These are phyloP conservation scores for Drosophila pseudotalamancana DNA, from an alignment of 2,888 invertebrate species.

Conservation along the genomic window DNA sequence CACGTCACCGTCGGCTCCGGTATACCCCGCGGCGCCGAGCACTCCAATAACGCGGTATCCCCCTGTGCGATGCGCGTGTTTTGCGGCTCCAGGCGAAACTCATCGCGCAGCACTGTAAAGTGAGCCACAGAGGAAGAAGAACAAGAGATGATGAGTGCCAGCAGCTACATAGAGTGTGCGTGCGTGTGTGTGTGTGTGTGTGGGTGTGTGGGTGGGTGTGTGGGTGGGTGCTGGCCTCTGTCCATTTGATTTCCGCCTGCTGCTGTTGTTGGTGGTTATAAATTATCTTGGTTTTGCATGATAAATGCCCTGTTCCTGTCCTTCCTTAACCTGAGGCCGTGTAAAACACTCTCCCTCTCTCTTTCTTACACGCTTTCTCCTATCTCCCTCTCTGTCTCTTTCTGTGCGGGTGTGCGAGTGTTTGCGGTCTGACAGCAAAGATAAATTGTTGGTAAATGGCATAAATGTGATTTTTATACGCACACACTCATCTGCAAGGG, in stretches of 20 bases:
- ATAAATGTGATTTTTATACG: constrained; percentile 78
- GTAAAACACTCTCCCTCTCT: constrained; percentile 1
- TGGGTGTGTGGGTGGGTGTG: not conserved
- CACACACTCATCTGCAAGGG: constrained; percentile 1
- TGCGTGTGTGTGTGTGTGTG: not conserved
- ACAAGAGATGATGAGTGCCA: constrained; percentile 13
- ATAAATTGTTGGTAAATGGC: constrained; percentile 78
- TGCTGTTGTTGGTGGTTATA: constrained; percentile 64
- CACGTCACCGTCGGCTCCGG: constrained; percentile 95
- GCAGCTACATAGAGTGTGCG: constrained; percentile 1
- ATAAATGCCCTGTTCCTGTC: constrained; percentile 64
- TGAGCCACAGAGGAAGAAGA: constrained; percentile 29
- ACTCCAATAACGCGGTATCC: constrained; percentile 93
- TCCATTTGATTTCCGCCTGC: constrained; percentile 55
- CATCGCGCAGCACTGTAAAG: constrained; percentile 91
- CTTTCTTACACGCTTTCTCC: no score
- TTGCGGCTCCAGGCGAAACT: constrained; percentile 93
- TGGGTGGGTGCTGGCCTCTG: constrained; percentile 54
- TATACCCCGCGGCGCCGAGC: constrained; percentile 94
- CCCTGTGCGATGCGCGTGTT: constrained; percentile 93
- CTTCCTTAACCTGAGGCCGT: constrained; percentile 60
- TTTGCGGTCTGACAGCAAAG: constrained; percentile 76
- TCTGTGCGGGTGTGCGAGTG: constrained; percentile 39
- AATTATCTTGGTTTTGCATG: constrained; percentile 79
- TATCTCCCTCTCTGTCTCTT: constrained; percentile 19